Base-by-base conservation (phyloP, 1,140 invertebrate genomes). In the Anastrepha ludens region DNA sequence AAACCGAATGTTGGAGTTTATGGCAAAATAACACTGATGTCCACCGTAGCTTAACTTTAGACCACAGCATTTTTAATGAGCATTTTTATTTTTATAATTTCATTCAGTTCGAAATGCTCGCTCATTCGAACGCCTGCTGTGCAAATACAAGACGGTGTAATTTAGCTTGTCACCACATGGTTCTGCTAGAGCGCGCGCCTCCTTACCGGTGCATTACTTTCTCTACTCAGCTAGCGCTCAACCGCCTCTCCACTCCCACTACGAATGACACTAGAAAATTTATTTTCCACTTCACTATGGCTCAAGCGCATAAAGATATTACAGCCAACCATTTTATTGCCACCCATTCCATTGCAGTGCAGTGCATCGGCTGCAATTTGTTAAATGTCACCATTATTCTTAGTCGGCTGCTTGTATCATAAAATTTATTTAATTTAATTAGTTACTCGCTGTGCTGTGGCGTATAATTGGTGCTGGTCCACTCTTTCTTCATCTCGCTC, bases 371-470 rank as follows among this genome's bases (percentile, higher is more conserved):
- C n/a, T 44, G 44, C 44, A 74, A 74, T 74, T 74, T 74, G 41
- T 74, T 74, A 74, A 74, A 47, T 74, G 70, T 74, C 70, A 74
- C 70, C 44, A 62, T 17, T 17, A 67, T 2, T 39, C 70, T 44
- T 74, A 13, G 70, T 74, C 44, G 70, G 64, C 64, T 9, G 29
- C 64, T 4, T 20, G 13, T 50, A 17, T 6, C 41, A 47, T 74
- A 74, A 74, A 74, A 47, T 74, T 44, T 74, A 74, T 74, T 74
- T 74, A 74, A 74, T 74, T 74, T 74, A 74, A 74, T 74, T 74
- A 74, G 13, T 74, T 47, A 15, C 41, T 17, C 0, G 44, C 70
- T 47, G 70, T 74, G 67, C 41, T n/a, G 11, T 29, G 41, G 29
- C 3, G 17, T 1, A 62, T 62, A 62, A 17, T 15, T 62, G 15